These are phyloP conservation scores for Acanthornis magna DNA, from an alignment of 2,797 vertebrate species.

Conservation along the genomic window DNA sequence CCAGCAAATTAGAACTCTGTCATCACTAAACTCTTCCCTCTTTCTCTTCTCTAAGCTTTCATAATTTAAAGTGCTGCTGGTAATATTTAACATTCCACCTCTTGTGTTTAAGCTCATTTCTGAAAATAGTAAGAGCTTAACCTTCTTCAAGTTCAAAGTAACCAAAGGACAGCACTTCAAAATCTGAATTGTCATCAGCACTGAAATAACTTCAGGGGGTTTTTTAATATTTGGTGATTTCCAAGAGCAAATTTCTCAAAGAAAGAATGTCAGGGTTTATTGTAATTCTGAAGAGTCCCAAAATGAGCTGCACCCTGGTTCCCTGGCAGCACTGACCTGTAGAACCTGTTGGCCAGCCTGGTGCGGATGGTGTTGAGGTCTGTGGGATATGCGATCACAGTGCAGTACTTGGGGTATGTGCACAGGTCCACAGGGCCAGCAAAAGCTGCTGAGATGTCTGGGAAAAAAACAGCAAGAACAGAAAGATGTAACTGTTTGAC, in stretches of 20 bases:
- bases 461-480: not conserved
- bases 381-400: slow-evolving; percentile 92
- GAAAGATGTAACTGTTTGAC: not conserved
- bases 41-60: not conserved
- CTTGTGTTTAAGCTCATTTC: not conserved
- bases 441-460: slow-evolving; percentile 92
- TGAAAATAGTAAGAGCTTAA: not conserved
- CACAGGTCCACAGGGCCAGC: slow-evolving; percentile 91
- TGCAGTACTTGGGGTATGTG: slow-evolving; percentile 94
- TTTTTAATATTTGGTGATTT: not conserved
- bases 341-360: slow-evolving; percentile 91
- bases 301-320: fast-evolving
- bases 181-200: not conserved
- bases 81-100: not conserved
- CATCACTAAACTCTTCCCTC: not conserved
- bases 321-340: slow-evolving; percentile 83
- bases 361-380: slow-evolving; percentile 92
- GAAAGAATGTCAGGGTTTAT: not conserved
- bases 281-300: not conserved
- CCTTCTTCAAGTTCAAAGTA: not conserved
- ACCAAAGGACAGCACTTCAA: not conserved
- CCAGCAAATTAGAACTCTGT: not conserved
- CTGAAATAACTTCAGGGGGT: not conserved
- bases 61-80: not conserved
- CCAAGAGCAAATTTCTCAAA: not conserved